Percentiles rank a stretch among this genome's conserved stretches.
These are phyloP conservation scores for Sphaerophoria rueppellii DNA, from an alignment of 2,888 invertebrate species.

Conservation along the genomic window DNA sequence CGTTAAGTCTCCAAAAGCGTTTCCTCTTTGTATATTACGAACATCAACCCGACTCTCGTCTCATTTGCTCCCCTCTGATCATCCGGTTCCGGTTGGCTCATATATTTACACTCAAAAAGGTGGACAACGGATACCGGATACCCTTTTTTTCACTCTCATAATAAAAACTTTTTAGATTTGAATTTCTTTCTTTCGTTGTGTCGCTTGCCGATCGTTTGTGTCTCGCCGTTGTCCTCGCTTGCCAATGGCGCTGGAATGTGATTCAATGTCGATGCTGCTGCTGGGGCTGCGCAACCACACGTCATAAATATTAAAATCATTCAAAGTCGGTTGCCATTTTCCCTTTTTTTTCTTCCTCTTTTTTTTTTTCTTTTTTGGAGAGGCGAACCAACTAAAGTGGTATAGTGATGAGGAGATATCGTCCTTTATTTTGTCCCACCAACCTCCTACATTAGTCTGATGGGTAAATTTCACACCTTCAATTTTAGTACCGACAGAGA, in stretches of 20 bases:
- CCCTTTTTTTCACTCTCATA: conserved; percentile 39
- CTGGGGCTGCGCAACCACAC: conserved; percentile 53
- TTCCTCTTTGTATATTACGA: not conserved
- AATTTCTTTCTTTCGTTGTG: conserved; percentile 59
- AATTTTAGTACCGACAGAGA: not conserved
- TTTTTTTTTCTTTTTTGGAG: not conserved
- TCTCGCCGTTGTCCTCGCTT: not conserved
- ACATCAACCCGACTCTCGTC: not conserved
- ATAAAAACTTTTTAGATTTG: conserved; percentile 64
- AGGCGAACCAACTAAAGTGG: not conserved
- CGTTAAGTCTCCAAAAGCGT: conserved; percentile 63
- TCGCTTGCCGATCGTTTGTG: not conserved
- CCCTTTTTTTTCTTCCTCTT: not conserved
- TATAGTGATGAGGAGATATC: conserved; percentile 28
- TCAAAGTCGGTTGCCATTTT: conserved; percentile 41
- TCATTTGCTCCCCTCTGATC: not conserved
- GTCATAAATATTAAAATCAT: conserved; percentile 72
- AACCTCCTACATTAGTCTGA: conserved; percentile 19
- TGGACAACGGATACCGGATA: conserved; percentile 67
- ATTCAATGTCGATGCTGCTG: conserved; percentile 15
- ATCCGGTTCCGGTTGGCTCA: conserved; percentile 36
- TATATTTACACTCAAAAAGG: conserved; percentile 65
- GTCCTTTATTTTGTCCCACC: conserved; percentile 48
- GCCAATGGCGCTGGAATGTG: conserved; percentile 9
- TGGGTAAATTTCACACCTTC: conserved; percentile 48